Percentiles rank a stretch among this genome's conserved stretches.
These are phyloP conservation scores for Eupristina koningsbergeri DNA, from an alignment of 1,140 invertebrate species.

Conservation along the genomic window DNA sequence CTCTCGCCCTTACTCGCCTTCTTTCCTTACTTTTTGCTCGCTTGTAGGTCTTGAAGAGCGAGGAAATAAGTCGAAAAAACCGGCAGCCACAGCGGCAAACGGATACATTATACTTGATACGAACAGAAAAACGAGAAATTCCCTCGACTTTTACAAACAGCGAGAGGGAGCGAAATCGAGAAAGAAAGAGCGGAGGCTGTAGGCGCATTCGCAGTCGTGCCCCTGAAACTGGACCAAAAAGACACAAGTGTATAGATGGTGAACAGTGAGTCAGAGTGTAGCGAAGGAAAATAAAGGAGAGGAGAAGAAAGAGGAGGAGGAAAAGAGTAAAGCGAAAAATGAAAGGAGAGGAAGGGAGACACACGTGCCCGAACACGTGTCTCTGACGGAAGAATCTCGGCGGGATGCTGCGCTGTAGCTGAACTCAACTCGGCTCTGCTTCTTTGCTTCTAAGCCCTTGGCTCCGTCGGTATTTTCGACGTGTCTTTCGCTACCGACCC, in stretches of 20 bases:
- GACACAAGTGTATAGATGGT: conserved; percentile 11
- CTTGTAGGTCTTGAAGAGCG: neutral
- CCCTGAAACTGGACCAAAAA: conserved; percentile 56
- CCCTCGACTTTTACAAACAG: neutral
- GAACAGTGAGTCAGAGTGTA: conserved; percentile 57
- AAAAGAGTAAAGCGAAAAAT: conserved; percentile 46
- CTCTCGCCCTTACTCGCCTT: conserved; percentile 17
- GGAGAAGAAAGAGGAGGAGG: conserved; percentile 45
- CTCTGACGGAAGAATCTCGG: conserved; percentile 49
- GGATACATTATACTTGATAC: conserved; percentile 31
- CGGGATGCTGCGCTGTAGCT: conserved; percentile 7
- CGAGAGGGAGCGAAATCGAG: no score
- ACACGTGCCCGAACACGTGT: conserved; percentile 66
- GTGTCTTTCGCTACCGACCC: neutral
- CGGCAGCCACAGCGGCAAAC: conserved; percentile 34
- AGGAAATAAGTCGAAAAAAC: conserved; percentile 27
- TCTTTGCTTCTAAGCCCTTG: no score
- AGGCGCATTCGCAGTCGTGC: conserved; percentile 20
- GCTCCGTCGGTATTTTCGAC: neutral
- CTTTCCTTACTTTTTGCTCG: conserved; percentile 30
- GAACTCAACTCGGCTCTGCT: neutral
- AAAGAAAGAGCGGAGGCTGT: neutral
- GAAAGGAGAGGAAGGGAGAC: conserved; percentile 54
- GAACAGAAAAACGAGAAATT: conserved; percentile 15
- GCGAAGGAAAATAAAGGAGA: conserved; percentile 35